These are phyloP conservation scores for Lasioglossum pauxillum DNA, from an alignment of 2,888 invertebrate species.

Conservation along the genomic window DNA sequence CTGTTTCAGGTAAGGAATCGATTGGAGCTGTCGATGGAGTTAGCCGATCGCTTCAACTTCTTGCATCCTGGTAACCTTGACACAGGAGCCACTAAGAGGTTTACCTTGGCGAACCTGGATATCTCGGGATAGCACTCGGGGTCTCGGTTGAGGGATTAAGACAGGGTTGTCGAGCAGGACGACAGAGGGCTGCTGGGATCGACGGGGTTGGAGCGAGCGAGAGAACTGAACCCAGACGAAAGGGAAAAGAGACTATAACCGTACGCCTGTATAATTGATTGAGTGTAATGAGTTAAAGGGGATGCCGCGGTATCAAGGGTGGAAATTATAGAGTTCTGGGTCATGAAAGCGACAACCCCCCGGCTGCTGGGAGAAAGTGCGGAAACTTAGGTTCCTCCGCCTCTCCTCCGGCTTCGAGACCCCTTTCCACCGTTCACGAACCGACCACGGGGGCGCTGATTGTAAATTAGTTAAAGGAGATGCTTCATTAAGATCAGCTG, in stretches of 20 bases:
- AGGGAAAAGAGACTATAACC: constrained; percentile 66
- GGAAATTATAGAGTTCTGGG: constrained; percentile 82
- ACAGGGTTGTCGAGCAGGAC: constrained; percentile 60
- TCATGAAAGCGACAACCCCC: constrained; percentile 73
- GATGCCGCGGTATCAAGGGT: constrained; percentile 68
- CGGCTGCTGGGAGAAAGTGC: constrained; percentile 70
- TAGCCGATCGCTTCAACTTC: constrained; percentile 18
- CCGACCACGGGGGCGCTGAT: constrained; percentile 75
- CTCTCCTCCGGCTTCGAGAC: constrained; percentile 55
- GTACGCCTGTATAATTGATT: constrained; percentile 80
- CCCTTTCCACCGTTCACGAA: constrained; percentile 43
- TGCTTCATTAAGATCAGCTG: constrained; percentile 80
- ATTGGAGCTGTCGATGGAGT: constrained; percentile 14
- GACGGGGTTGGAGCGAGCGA: constrained; percentile 35
- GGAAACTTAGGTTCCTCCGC: constrained; percentile 78
- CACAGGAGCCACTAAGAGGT: constrained; percentile 66
- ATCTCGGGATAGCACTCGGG: constrained; percentile 67
- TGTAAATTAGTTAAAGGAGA: constrained; percentile 84
- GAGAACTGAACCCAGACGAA: constrained; percentile 49
- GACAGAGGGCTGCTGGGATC: constrained; percentile 57
- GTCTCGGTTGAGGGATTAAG: constrained; percentile 66
- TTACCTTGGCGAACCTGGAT: constrained; percentile 70
- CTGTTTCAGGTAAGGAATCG: constrained; percentile 67
- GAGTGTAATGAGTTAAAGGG: constrained; percentile 83
- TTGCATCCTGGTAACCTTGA: constrained; percentile 60